Percentiles rank a stretch among this genome's conserved stretches.
Evolutionary conservation across 2,888 invertebrate species (phyloP).

Genomic region (Geotrupes spiniger): DNA sequence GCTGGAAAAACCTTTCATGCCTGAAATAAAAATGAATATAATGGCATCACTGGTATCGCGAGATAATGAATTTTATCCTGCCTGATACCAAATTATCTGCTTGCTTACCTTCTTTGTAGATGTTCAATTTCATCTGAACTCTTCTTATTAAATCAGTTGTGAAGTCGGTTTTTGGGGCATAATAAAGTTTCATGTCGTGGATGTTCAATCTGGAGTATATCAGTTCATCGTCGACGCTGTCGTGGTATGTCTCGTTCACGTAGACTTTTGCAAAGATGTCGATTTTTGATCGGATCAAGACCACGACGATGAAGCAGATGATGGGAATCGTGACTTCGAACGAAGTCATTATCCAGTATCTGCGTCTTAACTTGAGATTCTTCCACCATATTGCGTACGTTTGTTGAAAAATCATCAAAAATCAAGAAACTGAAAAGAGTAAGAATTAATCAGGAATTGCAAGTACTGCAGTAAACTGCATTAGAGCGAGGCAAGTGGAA

Average conservation of each 20-base stretch:
- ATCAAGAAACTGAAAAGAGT: too few species aligned
- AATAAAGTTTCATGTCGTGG: slow-evolving; percentile 31
- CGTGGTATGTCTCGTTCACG: slow-evolving; percentile 35
- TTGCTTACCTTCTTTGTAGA: slow-evolving; percentile 39
- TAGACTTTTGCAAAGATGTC: slow-evolving; percentile 39
- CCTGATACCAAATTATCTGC: not conserved
- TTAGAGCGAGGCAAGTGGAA: too few species aligned
- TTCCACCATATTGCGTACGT: slow-evolving; percentile 37
- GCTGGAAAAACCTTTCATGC: slow-evolving; percentile 34
- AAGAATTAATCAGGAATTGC: too few species aligned
- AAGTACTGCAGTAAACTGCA: too few species aligned
- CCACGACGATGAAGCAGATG: slow-evolving; percentile 42
- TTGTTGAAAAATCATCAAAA: not conserved
- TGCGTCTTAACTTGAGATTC: slow-evolving; percentile 40
- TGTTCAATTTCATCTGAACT: slow-evolving; percentile 37
- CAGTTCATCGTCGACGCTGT: slow-evolving; percentile 15
- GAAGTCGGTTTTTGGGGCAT: slow-evolving; percentile 38
- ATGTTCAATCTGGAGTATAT: slow-evolving; percentile 30
- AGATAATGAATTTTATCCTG: not conserved
- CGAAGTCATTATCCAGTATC: slow-evolving; percentile 42
- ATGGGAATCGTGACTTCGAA: slow-evolving; percentile 43
- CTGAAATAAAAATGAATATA: slow-evolving; percentile 29
- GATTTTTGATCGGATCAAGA: slow-evolving; percentile 43
- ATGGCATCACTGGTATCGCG: not conserved
- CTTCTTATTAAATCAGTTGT: slow-evolving; percentile 37